These are phyloP conservation scores for Barnardius zonarius DNA, from an alignment of 2,113 vertebrate genomes.

Conservation along the genomic window DNA sequence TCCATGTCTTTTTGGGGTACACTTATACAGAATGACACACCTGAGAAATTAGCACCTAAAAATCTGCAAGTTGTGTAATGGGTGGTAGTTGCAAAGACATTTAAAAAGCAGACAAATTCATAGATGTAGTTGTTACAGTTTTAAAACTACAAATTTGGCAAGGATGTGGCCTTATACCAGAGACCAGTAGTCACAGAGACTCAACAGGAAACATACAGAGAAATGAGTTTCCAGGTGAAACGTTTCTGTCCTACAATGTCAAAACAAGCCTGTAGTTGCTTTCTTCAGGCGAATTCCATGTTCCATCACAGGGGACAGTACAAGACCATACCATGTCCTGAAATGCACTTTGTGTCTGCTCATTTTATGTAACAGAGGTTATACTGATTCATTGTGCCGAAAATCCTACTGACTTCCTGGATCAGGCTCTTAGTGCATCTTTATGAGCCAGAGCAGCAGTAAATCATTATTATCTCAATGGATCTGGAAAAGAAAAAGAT, in stretches of 20 bases:
- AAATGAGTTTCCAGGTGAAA: not conserved
- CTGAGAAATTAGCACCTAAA: not conserved
- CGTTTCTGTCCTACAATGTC: not conserved
- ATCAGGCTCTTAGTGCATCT: not conserved
- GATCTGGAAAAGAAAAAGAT: not conserved
- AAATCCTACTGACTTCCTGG: conserved; percentile 15
- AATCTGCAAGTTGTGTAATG: not conserved
- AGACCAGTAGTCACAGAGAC: not conserved
- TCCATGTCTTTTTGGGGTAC: not conserved
- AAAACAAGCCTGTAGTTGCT: not conserved
- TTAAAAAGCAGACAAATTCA: not conserved
- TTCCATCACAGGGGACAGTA: not conserved
- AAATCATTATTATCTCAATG: not conserved
- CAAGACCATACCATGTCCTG: not conserved
- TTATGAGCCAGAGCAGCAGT: not conserved
- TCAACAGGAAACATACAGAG: not conserved
- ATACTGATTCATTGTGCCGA: conserved; percentile 20
- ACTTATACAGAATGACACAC: not conserved
- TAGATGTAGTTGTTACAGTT: not conserved
- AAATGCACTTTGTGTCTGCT: not conserved
- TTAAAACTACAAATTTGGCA: not conserved
- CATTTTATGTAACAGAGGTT: not conserved
- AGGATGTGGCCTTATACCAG: not conserved
- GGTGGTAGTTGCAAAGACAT: not conserved
- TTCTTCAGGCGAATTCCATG: not conserved